Conservation (phyloP, 2,888 invertebrate species). For the Cremastinae sp. region DNA sequence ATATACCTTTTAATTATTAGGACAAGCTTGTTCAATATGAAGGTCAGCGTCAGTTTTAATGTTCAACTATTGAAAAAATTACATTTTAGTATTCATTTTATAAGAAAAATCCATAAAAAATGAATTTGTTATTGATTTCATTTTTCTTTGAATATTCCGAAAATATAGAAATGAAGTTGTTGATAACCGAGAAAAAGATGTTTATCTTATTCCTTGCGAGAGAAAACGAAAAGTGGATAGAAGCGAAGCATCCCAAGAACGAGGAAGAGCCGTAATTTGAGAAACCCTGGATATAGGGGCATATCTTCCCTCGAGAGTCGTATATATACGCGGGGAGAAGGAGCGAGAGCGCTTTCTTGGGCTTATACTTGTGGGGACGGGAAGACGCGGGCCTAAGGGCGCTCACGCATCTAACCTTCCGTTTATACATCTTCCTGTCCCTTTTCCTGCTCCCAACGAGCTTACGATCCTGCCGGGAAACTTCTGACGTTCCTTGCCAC, state of each 20-base stretch:
- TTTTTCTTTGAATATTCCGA: too few species aligned
- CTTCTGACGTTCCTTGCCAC: slow-evolving; percentile 57
- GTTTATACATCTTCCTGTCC: slow-evolving; percentile 19
- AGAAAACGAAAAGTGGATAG: slow-evolving; percentile 1
- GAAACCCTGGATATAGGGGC: slow-evolving; percentile 64
- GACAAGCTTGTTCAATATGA: too few species aligned
- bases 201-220: slow-evolving; percentile 10
- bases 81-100: too few species aligned
- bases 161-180: too few species aligned
- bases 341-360: slow-evolving; percentile 38
- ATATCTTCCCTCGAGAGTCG: slow-evolving; percentile 66
- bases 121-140: too few species aligned
- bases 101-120: too few species aligned
- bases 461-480: slow-evolving; percentile 33
- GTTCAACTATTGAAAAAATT: too few species aligned
- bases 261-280: slow-evolving; percentile 64
- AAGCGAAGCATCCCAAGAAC: slow-evolving; percentile 1
- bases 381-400: slow-evolving; percentile 45
- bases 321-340: slow-evolving; percentile 45
- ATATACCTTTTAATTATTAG: too few species aligned
- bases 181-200: slow-evolving; percentile 16
- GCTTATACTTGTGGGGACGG: slow-evolving; percentile 41
- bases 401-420: slow-evolving; percentile 42
- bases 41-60: too few species aligned
- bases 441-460: slow-evolving; percentile 24